Evolutionary conservation across 2,113 vertebrate genomes (phyloP), one percentile per base, ranked within the genome.

Genomic region (Seriola quinqueradiata): DNA sequence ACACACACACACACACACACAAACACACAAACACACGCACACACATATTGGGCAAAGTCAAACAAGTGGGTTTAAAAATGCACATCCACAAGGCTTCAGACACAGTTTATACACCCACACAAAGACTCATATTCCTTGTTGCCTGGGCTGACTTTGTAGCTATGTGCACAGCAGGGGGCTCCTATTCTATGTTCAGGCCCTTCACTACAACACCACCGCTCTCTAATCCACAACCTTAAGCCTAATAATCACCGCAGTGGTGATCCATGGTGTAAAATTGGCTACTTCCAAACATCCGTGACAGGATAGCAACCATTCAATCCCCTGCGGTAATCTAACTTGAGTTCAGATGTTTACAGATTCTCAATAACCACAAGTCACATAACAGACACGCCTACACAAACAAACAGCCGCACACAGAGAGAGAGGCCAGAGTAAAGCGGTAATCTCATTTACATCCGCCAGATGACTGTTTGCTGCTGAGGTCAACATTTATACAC

Each of bases 61-160:
- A 93, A 90, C 89, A 90, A 91, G 92, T 91, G 84, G 86, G 83
- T 90, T 90, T 91, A 66, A 85, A 87, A 86, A 88, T 82, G 82
- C 83, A 81, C 87, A 88, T 86, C 80, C 73, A 73, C 60, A 52
- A 75, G 70, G 71, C 74, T 88, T 83, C 84, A 90, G 79, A 92
- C 71, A 75, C 86, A 81, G 74, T 85, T 91, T 83, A 85, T 64
- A 87, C 90, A 81, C 90, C 89, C 90, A 90, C 86, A 71, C 75
- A 84, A 59, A 67, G 66, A 77, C 83, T 80, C 84, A 67, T 77
- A 66, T 79, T 90, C 55, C 76, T 86, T 63, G 83, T 81, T 85
- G 78, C 75, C 66, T 60, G 65, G 75, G 77, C 40, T 34, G 38
- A 79, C 69, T 88, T 77, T 89, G 73, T 61, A 87, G 76, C 75